A percentile compares a stretch with the other conserved stretches of the same genome.
phyloP scores from a whole-genome alignment of 2,888 invertebrate genomes.

The Iphiclides podalirius region DNA sequence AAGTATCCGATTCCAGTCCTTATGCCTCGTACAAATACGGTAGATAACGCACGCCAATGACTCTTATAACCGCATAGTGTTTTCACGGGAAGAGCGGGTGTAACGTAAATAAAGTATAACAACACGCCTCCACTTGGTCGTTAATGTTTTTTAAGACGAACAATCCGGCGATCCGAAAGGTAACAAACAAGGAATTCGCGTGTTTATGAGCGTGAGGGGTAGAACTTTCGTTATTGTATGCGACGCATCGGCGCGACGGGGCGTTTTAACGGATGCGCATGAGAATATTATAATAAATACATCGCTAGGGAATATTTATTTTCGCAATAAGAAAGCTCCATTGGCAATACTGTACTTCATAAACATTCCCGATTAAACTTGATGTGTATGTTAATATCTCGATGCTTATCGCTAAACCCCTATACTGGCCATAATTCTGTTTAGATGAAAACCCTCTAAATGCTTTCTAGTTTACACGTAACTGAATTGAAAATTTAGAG shows the following conservation, averaged over 20 bases:
- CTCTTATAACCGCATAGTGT: neutral
- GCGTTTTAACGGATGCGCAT: slow-evolving; percentile 30
- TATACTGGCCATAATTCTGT: too few species aligned
- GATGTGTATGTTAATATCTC: too few species aligned
- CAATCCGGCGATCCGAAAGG: slow-evolving; percentile 2
- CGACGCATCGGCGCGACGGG: slow-evolving; percentile 47
- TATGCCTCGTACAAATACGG: neutral
- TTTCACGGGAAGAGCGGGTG: neutral
- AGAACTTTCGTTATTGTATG: slow-evolving; percentile 49
- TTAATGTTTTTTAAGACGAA: slow-evolving; percentile 12
- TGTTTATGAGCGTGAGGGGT: slow-evolving; percentile 42
- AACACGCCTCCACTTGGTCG: slow-evolving; percentile 16
- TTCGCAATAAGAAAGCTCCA: too few species aligned
- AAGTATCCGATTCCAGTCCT: neutral
- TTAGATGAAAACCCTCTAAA: too few species aligned
- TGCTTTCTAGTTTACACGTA: too few species aligned
- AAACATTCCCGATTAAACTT: too few species aligned
- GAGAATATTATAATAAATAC: too few species aligned
- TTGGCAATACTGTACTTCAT: too few species aligned
- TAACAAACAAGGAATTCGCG: slow-evolving; percentile 37
- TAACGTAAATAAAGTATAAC: neutral
- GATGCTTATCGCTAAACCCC: too few species aligned
- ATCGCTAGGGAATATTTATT: too few species aligned
- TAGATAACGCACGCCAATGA: neutral
- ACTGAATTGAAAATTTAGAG: too few species aligned